phyloP scores from a whole-genome alignment of 2,888 invertebrate species.

The Phengaris arion region DNA sequence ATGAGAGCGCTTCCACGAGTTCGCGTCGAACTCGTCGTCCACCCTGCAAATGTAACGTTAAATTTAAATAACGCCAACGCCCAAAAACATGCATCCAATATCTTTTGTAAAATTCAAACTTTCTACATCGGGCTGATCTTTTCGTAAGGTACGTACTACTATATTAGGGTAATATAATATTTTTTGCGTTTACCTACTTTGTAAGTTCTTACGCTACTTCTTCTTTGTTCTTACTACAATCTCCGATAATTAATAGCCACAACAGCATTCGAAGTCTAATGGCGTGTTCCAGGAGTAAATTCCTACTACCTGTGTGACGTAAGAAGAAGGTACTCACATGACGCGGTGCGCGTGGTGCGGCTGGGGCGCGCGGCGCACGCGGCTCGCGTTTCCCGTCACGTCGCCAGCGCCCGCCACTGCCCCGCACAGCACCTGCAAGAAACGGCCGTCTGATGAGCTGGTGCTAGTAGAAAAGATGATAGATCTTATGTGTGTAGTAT shows the following conservation, averaged over 20 bases:
- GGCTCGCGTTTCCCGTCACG: constrained; percentile 71
- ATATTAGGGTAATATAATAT: too few relatives aligned
- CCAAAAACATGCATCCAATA: too few relatives aligned
- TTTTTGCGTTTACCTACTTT: too few relatives aligned
- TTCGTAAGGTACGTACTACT: too few relatives aligned
- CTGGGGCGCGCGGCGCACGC: constrained; percentile 61
- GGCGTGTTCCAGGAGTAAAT: too few relatives aligned
- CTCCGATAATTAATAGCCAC: too few relatives aligned
- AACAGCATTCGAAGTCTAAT: too few relatives aligned
- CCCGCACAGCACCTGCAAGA: constrained; percentile 72
- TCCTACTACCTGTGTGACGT: neutral
- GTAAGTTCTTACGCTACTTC: too few relatives aligned
- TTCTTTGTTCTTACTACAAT: too few relatives aligned
- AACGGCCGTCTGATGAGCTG: neutral
- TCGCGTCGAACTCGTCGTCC: constrained; percentile 66
- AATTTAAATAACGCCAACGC: neutral
- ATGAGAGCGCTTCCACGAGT: constrained; percentile 78
- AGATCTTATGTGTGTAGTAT: too few relatives aligned
- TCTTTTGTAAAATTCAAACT: too few relatives aligned
- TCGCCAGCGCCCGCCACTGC: constrained; percentile 74
- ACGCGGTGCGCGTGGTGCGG: constrained; percentile 67
- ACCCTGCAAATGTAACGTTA: constrained; percentile 48
- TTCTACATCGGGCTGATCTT: neutral
- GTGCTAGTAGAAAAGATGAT: neutral
- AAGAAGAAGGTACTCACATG: constrained; percentile 51